These are phyloP conservation scores for Coranthus polyacanthus DNA, from an alignment of 2,797 vertebrate species.

Conservation along the genomic window DNA sequence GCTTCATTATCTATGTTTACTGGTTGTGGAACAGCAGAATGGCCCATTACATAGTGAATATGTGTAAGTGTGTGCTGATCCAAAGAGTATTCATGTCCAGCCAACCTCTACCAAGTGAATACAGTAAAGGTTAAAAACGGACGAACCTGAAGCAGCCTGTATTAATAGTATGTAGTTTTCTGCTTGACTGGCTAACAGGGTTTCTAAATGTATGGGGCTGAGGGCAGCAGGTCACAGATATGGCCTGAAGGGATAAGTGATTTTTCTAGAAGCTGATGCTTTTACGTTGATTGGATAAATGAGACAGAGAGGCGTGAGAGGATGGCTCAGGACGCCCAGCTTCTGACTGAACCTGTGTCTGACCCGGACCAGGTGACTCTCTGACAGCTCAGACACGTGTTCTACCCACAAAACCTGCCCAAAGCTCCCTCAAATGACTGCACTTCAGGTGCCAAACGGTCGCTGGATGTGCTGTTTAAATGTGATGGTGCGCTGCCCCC, in stretches of 20 bases:
- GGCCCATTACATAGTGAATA: not conserved
- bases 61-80: not conserved
- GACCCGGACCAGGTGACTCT: not conserved
- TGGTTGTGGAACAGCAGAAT: not conserved
- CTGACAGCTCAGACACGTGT: not conserved
- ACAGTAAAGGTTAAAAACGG: not conserved
- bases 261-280: slow-evolving; percentile 17
- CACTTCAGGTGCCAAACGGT: not conserved
- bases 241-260: not conserved
- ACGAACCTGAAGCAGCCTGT: too few relatives aligned
- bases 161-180: not conserved
- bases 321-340: not conserved
- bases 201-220: slow-evolving; percentile 3
- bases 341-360: slow-evolving; percentile 1
- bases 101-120: not conserved
- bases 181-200: not conserved
- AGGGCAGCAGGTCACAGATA: slow-evolving; percentile 9
- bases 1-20: not conserved
- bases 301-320: slow-evolving; percentile 1
- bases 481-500: slow-evolving; percentile 69
- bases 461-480: not conserved
- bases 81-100: not conserved
- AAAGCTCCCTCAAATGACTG: not conserved
- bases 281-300: slow-evolving; percentile 36
- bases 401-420: not conserved